Evolutionary conservation across 2,888 invertebrate genomes (phyloP), one percentile per base, ranked within the genome.

Genomic region (Phlogophora meticulosa): DNA sequence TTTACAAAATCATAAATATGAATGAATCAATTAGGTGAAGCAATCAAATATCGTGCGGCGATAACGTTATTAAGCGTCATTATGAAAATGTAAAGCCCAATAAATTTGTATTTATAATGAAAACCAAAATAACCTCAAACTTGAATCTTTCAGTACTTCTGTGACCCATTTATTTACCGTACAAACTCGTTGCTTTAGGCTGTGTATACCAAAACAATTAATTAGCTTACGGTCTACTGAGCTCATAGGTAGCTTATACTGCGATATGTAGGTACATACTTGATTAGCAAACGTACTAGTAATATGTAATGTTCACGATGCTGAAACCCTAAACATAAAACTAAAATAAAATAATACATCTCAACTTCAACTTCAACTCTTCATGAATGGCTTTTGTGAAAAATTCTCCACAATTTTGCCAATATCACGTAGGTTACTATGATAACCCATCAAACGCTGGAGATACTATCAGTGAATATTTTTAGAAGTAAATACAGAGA

Each of bases 21-120:
- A 51, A 76, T 59, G 32, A 56, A 60, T 70, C 36, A 72, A 72
- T 72, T 67, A 46, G 7, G 24, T 28, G 42, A 38, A 52, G 48
- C 57, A 57, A 72, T 76, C 69, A 69, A 69, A 58, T 40, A 49
- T 52, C 56, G 36, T 40, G 32, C 55, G 28, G 56, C 15, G 22
- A 55, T 51, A 45, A 75, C 13, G 22, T 34, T 56, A 65, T 55
- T 67, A 42, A 48, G 40, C 34, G 17, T 69, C 53, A 62, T 58
- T 55, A 49, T 45, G 20, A 22, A 34, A 72, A 57, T 36, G 17
- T 57, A 17, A 38, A 55, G 48, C 57, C 53, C 22, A 51, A 53
- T 34, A 58, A 58, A 58, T 72, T 77, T 58, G 36, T 46, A 24
- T 51, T 61, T 58, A 60, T 52, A 77, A 70, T 70, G 76, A 57